Percentiles rank a stretch among this genome's conserved stretches.
Evolutionary conservation across 2,113 vertebrate genomes (phyloP).

Genomic region (Oreochromis tanganicae): DNA sequence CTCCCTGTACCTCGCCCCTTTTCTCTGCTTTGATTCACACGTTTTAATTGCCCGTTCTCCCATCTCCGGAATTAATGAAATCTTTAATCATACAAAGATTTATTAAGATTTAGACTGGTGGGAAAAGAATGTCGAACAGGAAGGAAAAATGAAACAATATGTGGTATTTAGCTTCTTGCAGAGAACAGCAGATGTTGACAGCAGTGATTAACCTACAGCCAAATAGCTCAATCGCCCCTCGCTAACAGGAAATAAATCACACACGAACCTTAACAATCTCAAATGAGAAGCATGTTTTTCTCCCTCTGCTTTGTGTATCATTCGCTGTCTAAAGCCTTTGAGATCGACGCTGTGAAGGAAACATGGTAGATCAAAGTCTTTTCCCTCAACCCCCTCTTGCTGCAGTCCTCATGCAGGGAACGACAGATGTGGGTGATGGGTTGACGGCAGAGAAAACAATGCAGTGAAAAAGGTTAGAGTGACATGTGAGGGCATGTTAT

Average conservation of each 20-base stretch:
- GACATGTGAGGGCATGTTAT: conserved; percentile 61
- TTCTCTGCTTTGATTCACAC: conserved; percentile 30
- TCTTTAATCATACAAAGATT: conserved; percentile 33
- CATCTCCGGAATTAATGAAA: conserved; percentile 47
- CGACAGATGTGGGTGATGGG: conserved; percentile 51
- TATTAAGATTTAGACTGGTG: conserved; percentile 8
- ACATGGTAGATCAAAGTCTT: conserved; percentile 45
- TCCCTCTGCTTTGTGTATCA: conserved; percentile 1
- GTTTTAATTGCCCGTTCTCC: conserved; percentile 52
- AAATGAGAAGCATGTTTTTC: conserved; percentile 37
- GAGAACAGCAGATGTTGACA: conserved; percentile 26
- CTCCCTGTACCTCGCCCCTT: background rate
- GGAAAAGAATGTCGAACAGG: background rate
- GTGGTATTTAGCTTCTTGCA: background rate
- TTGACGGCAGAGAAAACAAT: conserved; percentile 38
- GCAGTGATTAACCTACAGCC: conserved; percentile 11
- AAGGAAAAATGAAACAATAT: background rate
- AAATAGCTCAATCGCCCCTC: conserved; percentile 19
- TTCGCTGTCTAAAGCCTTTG: conserved; percentile 38
- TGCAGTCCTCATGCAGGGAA: conserved; percentile 2
- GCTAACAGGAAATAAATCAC: conserved; percentile 36
- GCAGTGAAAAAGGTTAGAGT: conserved; percentile 43
- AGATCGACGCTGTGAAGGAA: conserved; percentile 26
- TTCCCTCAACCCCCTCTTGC: background rate
- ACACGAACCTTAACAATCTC: conserved; percentile 7